These are phyloP conservation scores for Latrodectus geometricus DNA, from an alignment of 1,140 invertebrate genomes.

Conservation along the genomic window DNA sequence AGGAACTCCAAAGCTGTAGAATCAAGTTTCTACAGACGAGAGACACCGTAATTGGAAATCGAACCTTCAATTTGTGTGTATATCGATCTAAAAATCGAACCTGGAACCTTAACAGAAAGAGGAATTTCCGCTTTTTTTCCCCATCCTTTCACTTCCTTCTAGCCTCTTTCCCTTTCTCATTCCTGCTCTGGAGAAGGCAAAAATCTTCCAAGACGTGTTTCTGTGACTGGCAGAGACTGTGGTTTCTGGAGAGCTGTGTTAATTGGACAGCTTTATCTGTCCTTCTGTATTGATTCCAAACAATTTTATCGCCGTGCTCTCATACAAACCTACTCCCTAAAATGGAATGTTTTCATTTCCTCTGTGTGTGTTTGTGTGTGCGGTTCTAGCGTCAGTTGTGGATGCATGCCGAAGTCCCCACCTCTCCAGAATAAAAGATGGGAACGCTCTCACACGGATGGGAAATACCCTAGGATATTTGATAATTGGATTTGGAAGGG, in stretches of 20 bases:
- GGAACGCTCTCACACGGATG: background rate
- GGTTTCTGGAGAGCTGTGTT: conserved; percentile 12
- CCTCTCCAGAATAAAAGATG: background rate
- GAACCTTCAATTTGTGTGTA: conserved; percentile 56
- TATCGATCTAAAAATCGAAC: conserved; percentile 56
- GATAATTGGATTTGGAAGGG: background rate
- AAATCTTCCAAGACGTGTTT: conserved; percentile 12
- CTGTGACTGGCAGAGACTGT: conserved; percentile 14
- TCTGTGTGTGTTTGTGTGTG: background rate
- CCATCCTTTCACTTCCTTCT: background rate
- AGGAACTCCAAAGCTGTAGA: conserved; percentile 45
- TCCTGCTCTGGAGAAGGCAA: conserved; percentile 10
- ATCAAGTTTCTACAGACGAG: conserved; percentile 36
- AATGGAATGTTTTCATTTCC: background rate
- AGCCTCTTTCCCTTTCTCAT: conserved; percentile 9
- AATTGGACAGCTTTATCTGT: conserved; percentile 41
- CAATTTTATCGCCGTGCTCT: background rate
- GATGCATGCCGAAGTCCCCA: background rate
- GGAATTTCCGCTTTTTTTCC: background rate
- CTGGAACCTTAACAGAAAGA: conserved; percentile 13
- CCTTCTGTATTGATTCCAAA: conserved; percentile 8
- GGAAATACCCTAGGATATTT: background rate
- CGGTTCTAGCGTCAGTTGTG: background rate
- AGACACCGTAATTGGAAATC: conserved; percentile 57
- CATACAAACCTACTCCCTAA: too few species aligned